phyloP scores from a whole-genome alignment of 1,140 invertebrate species.

The Lanistes nyassanus region DNA sequence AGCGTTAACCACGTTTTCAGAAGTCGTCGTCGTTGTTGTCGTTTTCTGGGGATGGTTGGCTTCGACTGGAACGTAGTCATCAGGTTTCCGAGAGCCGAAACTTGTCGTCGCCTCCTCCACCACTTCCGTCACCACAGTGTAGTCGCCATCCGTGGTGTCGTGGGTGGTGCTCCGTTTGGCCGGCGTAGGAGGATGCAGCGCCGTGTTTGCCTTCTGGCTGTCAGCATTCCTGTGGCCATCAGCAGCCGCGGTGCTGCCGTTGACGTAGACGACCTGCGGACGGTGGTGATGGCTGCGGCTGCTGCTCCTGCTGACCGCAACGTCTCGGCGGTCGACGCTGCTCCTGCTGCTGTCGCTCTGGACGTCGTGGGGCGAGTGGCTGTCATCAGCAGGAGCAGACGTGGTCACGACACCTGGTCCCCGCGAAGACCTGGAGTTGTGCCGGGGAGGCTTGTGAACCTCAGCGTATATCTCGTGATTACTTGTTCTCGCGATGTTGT shows the following conservation, averaged over 20 bases:
- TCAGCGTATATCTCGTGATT: conserved; percentile 6
- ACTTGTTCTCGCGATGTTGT: background rate
- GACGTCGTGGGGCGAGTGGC: background rate
- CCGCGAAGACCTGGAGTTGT: background rate
- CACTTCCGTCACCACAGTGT: conserved; percentile 19
- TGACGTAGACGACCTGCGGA: conserved; percentile 19
- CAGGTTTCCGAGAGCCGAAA: background rate
- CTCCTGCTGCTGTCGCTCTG: conserved; percentile 14
- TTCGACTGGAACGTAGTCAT: too few relatives aligned
- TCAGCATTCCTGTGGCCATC: too few relatives aligned
- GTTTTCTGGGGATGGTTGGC: too few relatives aligned
- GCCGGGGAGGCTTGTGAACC: conserved; percentile 3
- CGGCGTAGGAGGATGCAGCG: too few relatives aligned
- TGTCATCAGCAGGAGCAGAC: background rate
- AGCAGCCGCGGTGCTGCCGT: background rate
- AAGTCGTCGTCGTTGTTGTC: too few relatives aligned
- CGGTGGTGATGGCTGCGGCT: conserved; percentile 6
- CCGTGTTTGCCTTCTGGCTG: too few relatives aligned
- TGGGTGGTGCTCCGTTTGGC: too few relatives aligned
- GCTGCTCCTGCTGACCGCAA: background rate
- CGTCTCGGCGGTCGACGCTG: conserved; percentile 13
- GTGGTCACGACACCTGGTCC: background rate
- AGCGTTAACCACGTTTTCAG: too few relatives aligned
- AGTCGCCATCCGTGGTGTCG: background rate
- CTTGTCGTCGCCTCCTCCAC: conserved; percentile 15